Conservation (phyloP, 1,140 invertebrate genomes). For the Aradophagus sp. region DNA sequence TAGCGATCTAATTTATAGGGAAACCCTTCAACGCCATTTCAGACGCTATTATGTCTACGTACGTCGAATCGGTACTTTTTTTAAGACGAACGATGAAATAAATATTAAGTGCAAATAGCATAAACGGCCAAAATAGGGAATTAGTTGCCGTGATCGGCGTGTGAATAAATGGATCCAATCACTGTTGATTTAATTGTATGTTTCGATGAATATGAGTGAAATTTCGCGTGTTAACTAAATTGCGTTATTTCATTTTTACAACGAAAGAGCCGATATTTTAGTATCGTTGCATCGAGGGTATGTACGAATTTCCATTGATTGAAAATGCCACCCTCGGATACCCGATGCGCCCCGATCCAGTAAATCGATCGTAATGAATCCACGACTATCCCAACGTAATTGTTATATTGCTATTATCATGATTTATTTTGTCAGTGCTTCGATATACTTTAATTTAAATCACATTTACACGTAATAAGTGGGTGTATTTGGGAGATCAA, state of each 20-base stretch:
- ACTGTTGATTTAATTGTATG: constrained; percentile 20
- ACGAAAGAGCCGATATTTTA: too few species aligned
- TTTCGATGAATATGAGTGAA: constrained; percentile 12
- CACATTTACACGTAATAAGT: constrained; percentile 49
- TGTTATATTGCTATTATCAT: constrained; percentile 53
- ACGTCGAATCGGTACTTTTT: too few species aligned
- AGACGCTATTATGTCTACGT: constrained; percentile 32
- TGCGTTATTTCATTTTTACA: too few species aligned
- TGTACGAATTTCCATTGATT: too few species aligned
- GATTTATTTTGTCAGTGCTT: constrained; percentile 46
- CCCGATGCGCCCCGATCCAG: constrained; percentile 10
- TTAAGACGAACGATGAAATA: too few species aligned
- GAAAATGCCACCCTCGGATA: too few species aligned
- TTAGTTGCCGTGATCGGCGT: constrained; percentile 16
- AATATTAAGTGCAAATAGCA: too few species aligned
- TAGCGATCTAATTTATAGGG: constrained; percentile 47
- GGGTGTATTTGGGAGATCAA: constrained; percentile 48
- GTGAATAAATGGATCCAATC: constrained; percentile 14
- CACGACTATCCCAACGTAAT: constrained; percentile 37
- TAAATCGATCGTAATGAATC: constrained; percentile 52
- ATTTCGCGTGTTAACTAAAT: too few species aligned
- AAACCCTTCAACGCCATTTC: constrained; percentile 25
- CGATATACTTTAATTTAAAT: constrained; percentile 56
- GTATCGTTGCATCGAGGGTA: too few species aligned
- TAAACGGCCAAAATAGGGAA: too few species aligned